Percentiles rank a stretch among this genome's conserved stretches.
phyloP scores from a whole-genome alignment of 1,140 invertebrate genomes.

The Neelides sp. region DNA sequence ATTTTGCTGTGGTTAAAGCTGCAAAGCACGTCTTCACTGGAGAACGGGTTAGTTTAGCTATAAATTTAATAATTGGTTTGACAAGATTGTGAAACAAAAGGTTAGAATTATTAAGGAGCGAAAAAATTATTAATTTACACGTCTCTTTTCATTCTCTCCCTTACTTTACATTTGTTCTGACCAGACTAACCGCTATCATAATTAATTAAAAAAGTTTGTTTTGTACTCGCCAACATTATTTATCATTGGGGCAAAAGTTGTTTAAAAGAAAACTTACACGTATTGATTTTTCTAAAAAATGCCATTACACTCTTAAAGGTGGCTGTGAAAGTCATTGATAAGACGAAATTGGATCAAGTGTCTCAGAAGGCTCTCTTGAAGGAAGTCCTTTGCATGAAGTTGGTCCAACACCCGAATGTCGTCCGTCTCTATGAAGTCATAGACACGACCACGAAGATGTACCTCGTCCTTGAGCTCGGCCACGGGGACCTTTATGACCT shows the following conservation, averaged over 20 bases:
- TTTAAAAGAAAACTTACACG: too few relatives aligned
- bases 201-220: too few relatives aligned
- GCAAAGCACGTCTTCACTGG: conserved; percentile 98
- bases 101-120: too few relatives aligned
- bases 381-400: conserved; percentile 95
- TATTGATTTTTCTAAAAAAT: too few relatives aligned
- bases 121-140: too few relatives aligned
- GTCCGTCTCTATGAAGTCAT: conserved; percentile 97
- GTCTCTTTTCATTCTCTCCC: too few relatives aligned
- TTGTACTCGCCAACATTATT: too few relatives aligned
- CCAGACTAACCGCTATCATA: too few relatives aligned
- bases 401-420: conserved; percentile 94
- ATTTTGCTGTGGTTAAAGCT: conserved; percentile 98
- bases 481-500: conserved; percentile 99
- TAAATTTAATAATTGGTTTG: conserved; percentile 43
- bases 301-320: too few relatives aligned
- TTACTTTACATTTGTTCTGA: too few relatives aligned
- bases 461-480: conserved; percentile 92
- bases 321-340: conserved; percentile 71
- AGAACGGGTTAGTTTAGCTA: conserved; percentile 62
- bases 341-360: conserved; percentile 89
- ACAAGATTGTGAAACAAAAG: not conserved
- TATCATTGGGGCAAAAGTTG: too few relatives aligned
- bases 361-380: conserved; percentile 95
- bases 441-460: conserved; percentile 91